Conservation (phyloP, 2,888 invertebrate species). For the Cepaea hortensis region DNA sequence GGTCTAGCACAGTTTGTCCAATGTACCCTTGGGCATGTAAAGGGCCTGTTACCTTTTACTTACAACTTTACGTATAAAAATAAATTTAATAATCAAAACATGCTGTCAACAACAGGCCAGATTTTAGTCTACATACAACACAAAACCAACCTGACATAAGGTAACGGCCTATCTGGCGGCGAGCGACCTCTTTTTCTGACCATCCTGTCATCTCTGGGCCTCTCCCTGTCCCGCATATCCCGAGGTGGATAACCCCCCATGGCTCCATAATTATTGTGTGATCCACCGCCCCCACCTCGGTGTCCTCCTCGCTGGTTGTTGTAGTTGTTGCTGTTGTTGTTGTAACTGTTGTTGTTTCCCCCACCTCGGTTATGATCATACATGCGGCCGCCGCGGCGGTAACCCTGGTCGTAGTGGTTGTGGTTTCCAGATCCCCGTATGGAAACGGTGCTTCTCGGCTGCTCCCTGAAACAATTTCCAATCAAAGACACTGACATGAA, state of each 20-base stretch:
- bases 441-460: constrained; percentile 59
- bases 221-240: constrained; percentile 23
- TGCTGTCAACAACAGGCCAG: too few relatives aligned
- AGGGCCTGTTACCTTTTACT: too few relatives aligned
- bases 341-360: not conserved
- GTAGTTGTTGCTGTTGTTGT: not conserved
- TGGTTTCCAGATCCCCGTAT: constrained; percentile 45
- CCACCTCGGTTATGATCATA: constrained; percentile 34
- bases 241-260: constrained; percentile 14
- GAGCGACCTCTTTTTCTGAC: constrained; percentile 26
- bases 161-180: constrained; percentile 46
- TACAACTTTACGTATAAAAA: too few relatives aligned
- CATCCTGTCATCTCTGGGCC: constrained; percentile 20
- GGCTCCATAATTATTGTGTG: constrained; percentile 10
- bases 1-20: too few relatives aligned
- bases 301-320: constrained; percentile 1
- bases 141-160: constrained; percentile 43
- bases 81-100: too few relatives aligned
- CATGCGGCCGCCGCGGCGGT: constrained; percentile 17
- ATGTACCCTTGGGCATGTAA: too few relatives aligned
- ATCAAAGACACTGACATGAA: not conserved
- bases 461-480: constrained; percentile 55
- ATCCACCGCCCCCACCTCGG: constrained; percentile 14
- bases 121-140: too few relatives aligned
- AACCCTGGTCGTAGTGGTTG: constrained; percentile 39